Evolutionary conservation across 1,140 invertebrate species (phyloP).

Genomic region (Drosophila punjabiensis): DNA sequence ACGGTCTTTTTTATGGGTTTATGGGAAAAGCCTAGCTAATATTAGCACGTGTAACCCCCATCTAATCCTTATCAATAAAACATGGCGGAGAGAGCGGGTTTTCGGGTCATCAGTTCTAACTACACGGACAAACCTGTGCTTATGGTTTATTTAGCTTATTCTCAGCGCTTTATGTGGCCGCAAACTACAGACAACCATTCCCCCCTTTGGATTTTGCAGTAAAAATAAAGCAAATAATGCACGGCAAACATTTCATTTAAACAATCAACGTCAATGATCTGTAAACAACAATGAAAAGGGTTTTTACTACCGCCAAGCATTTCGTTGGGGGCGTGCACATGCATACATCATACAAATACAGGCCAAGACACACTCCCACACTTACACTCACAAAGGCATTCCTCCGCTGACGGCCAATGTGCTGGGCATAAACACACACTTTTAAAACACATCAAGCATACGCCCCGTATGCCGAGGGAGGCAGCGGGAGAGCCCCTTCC

Average conservation of each 20-base stretch:
- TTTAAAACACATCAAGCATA: slow-evolving; percentile 82
- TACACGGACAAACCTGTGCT: slow-evolving; percentile 24
- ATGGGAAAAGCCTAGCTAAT: slow-evolving; percentile 28
- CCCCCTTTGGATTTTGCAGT: slow-evolving; percentile 41
- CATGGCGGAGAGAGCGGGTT: slow-evolving; percentile 51
- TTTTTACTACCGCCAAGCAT: slow-evolving; percentile 51
- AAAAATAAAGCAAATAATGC: slow-evolving; percentile 79
- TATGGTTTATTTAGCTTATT: slow-evolving; percentile 71
- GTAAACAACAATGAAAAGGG: slow-evolving; percentile 83
- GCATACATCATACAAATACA: slow-evolving; percentile 66
- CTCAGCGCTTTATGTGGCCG: slow-evolving; percentile 54
- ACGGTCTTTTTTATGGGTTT: slow-evolving; percentile 20
- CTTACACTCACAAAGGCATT: slow-evolving; percentile 28
- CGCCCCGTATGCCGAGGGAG: slow-evolving; percentile 50
- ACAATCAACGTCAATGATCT: slow-evolving; percentile 84
- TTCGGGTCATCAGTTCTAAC: slow-evolving; percentile 52
- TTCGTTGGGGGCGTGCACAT: slow-evolving; percentile 69
- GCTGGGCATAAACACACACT: slow-evolving; percentile 79
- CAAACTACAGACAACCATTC: slow-evolving; percentile 49
- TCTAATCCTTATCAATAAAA: slow-evolving; percentile 73
- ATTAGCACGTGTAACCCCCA: slow-evolving; percentile 32
- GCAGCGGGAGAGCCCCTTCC: not conserved
- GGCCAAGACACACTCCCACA: slow-evolving; percentile 19
- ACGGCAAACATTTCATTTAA: slow-evolving; percentile 83
- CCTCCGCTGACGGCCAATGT: slow-evolving; percentile 54